Base-by-base conservation (phyloP, 2,888 invertebrate species). In the Anorthoa munda region DNA sequence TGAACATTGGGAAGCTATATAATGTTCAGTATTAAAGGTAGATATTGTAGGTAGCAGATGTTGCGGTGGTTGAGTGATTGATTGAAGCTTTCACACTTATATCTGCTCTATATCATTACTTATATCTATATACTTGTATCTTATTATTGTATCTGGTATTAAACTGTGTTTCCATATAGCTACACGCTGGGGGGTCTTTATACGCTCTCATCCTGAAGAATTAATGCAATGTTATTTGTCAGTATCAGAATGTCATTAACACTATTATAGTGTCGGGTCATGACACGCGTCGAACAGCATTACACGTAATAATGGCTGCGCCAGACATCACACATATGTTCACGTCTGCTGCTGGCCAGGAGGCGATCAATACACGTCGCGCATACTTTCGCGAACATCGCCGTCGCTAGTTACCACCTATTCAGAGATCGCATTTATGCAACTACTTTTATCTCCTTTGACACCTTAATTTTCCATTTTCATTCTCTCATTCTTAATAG, bases 301-400 rank as follows among this genome's bases (percentile, higher is more conserved):
- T 39, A 39, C 39, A 39, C 63, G 53, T 51, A 61, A 56, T 77
- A 66, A 74, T 45, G 66, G 55, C 45, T 11, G 56, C 13, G 17
- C 15, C 77, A 61, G 56, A 66, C 56, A 74, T 74, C 66, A 17
- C 61, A 75, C 77, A 75, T 61, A 26, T 46, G 18, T 80, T 51
- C 66, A 56, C 75, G 75, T 66, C 75, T 51, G 51, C 67, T 12
- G 26, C 26, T 9, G 46, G 46, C 81, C 48, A 15, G 39, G 39
- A 3, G 12, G 46, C 77, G 77, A 77, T 67, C 81, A 81, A 77
- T 77, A 75, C 56, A 21, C 56, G 51, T 73, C 73, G 60, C 46
- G 18, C 51, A 56, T 77, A 66, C 81, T 56, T 31, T 63, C 21
- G 7, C 39, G 31, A 61, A 5, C 66, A 15, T 56, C 55, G 60